Base-by-base conservation (phyloP, 2,113 vertebrate species). In the Oryzias javanicus region DNA sequence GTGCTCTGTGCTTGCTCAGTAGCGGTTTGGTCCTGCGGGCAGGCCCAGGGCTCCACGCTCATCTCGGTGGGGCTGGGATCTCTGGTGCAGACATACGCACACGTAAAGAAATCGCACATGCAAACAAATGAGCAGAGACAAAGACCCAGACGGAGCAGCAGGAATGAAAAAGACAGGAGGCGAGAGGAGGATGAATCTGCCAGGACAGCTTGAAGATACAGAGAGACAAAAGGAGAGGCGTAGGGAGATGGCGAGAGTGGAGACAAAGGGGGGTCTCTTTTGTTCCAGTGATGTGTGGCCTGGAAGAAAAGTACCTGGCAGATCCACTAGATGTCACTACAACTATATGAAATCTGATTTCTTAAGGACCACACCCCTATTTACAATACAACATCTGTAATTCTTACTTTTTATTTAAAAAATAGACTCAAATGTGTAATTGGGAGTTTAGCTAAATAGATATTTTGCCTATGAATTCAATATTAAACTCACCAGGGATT, bases 61-160 rank as follows among this genome's bases (percentile, higher is more conserved):
- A 93, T 93, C 84, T 87, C 92, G 91, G 90, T 91, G 70, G 88
- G 85, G 76, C 89, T 89, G 81, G 86, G 83, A 65, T 88, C 80
- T 86, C 88, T 91, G 82, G 62, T 57, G 57, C 85, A 88, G 42
- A 86, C 78, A 83, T 75, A 86, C 56, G 80, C 77, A 73, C 81
- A 84, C 70, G 74, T 74, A 57, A 81, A 70, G 74, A 82, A 82
- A 71, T 82, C 62, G 66, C 86, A 85, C 60, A 88, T 85, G 79
- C 79, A 88, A 81, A 79, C 80, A 46, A 59, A 72, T 44, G 60
- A 40, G 73, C 58, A 67, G 60, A 60, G 50, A 79, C 72, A 77
- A 79, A 83, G 64, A 74, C 73, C 24, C 66, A 49, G 64, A 67
- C 60, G 62, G 71, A 58, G 51, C 25, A 40, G 42, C 52, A 70